Percentiles rank a stretch among this genome's conserved stretches.
phyloP scores from a whole-genome alignment of 2,888 invertebrate genomes.

The Diloba caeruleocephala region DNA sequence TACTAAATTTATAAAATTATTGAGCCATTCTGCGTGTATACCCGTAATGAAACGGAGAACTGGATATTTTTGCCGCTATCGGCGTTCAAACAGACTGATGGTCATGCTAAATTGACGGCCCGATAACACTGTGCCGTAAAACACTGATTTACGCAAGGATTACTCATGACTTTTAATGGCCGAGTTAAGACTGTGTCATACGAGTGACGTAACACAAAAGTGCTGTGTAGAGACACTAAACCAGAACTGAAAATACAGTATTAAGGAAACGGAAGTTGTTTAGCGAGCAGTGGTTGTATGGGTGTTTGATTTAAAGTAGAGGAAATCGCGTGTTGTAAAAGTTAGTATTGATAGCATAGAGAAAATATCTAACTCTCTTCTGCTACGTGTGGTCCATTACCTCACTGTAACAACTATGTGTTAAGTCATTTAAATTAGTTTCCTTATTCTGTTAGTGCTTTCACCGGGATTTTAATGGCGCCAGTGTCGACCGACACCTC shows the following conservation, averaged over 20 bases:
- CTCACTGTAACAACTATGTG: slow-evolving; percentile 58
- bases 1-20: slow-evolving; percentile 55
- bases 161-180: slow-evolving; percentile 63
- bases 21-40: slow-evolving; percentile 48
- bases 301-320: slow-evolving; percentile 21
- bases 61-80: slow-evolving; percentile 49
- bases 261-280: slow-evolving; percentile 28
- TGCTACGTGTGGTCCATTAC: slow-evolving; percentile 64
- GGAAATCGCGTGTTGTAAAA: slow-evolving; percentile 28
- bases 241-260: slow-evolving; percentile 30
- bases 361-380: slow-evolving; percentile 42
- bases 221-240: slow-evolving; percentile 27
- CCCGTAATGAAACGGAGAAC: slow-evolving; percentile 44
- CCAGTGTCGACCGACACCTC: slow-evolving; percentile 72
- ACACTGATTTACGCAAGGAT: slow-evolving; percentile 68
- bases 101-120: slow-evolving; percentile 68
- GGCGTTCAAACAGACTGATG: slow-evolving; percentile 55
- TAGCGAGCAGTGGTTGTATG: slow-evolving; percentile 12
- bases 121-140: slow-evolving; percentile 70
- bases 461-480: slow-evolving; percentile 77
- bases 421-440: slow-evolving; percentile 77
- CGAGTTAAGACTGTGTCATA: slow-evolving; percentile 43
- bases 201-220: slow-evolving; percentile 41
- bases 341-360: slow-evolving; percentile 19
- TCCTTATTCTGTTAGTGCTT: slow-evolving; percentile 68